Evolutionary conservation across 30 jellyfish, hydroid and myxozoan species (phyloP), one percentile per base, ranked within the genome.

Genomic region (Nemopilema nomurai): DNA sequence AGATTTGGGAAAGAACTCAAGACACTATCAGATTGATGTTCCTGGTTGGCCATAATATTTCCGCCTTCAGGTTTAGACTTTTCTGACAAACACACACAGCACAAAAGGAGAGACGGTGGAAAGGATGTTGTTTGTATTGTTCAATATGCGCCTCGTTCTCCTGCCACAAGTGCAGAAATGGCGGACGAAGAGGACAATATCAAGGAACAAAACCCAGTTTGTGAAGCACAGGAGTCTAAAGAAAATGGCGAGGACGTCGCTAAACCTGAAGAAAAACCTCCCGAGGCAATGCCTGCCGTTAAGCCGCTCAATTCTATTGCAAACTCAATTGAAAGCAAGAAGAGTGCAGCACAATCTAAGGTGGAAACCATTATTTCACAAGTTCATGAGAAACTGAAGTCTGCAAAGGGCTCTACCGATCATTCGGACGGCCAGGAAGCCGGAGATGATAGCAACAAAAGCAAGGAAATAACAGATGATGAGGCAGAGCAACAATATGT

Each of bases 351-450:
- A 22, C 64, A 82, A 74, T 71, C 85, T 32, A 84, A 74, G 51
- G 92, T 84, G 18, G 92, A 84, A 73, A 73, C 92, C 28, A 67
- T 84, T 25, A 84, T 84, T 26, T 69, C 92, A 29, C 92, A 84
- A 69, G 82, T 84, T 7, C 50, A 74, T 17, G 85, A 73, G 16
- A 71, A 69, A 19, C 41, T 31, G 16, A 62, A 63, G 22, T n/a
- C 83, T 26, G 31, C 19, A 52, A 53, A 31, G 25, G 27, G 13
- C 32, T 50, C 16, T 67, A 71, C 50, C 8, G 69, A 49, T 9
- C 52, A 30, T 33, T 87, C 53, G 4, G 78, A 66, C 29, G 79
- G 24, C 16, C 76, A 67, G 31, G 73, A 62, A 17, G 30, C 26
- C 8, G 68, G 18, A 6, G 51, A 30, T 18, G 27, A 20, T 64